phyloP scores from a whole-genome alignment of 2,113 vertebrate genomes.

The Brachirus orientalis region DNA sequence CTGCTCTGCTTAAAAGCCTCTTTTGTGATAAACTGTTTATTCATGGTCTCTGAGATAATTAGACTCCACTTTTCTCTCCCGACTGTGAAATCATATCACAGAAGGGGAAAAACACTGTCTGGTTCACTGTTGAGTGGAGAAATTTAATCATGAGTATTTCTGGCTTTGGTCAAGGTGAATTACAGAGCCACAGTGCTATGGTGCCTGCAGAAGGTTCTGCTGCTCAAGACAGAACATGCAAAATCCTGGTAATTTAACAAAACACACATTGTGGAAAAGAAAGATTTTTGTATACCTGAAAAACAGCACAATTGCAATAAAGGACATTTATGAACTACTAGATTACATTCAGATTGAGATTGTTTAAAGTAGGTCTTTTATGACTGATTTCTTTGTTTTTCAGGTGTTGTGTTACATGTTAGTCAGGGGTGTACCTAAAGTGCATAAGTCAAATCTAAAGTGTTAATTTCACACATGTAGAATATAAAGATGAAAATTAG shows the following conservation, averaged over 20 bases:
- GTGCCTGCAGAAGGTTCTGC: conserved; percentile 5
- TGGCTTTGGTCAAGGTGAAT: conserved; percentile 40
- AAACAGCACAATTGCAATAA: background rate
- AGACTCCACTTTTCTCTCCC: conserved; percentile 18
- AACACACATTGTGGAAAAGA: background rate
- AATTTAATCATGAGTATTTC: conserved; percentile 42
- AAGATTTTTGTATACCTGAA: background rate
- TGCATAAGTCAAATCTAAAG: too few species aligned
- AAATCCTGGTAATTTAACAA: conserved; percentile 7
- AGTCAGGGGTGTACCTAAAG: too few species aligned
- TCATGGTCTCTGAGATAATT: conserved; percentile 33
- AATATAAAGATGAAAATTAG: too few species aligned
- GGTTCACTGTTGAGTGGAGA: conserved; percentile 14
- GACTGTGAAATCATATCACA: conserved; percentile 36
- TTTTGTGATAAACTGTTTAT: conserved; percentile 42
- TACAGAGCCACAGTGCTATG: background rate
- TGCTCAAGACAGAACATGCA: background rate
- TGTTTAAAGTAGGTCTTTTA: conserved; percentile 6
- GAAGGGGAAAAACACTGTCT: conserved; percentile 11
- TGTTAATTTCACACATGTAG: too few species aligned
- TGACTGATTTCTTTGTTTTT: conserved; percentile 4
- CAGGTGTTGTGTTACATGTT: conserved; percentile 27
- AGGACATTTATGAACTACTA: too few species aligned
- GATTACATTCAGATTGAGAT: conserved; percentile 8
- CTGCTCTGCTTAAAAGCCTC: conserved; percentile 19